These are phyloP conservation scores for Phytoseiulus persimilis DNA, from an alignment of 2,888 invertebrate species.

Conservation along the genomic window DNA sequence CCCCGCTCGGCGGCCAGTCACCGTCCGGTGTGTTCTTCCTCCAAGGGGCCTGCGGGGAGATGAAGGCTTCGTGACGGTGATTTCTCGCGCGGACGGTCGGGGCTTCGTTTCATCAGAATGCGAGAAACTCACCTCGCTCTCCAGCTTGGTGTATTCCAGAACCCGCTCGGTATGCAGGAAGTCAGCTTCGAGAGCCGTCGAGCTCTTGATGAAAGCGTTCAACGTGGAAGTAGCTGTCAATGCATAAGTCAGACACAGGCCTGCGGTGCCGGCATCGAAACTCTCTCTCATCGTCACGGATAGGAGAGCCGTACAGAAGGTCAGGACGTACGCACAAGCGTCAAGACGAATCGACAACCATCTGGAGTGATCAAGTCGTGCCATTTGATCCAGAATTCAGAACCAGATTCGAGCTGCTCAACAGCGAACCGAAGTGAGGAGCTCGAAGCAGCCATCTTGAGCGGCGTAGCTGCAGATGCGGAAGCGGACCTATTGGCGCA, in stretches of 20 bases:
- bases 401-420: neutral
- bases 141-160: constrained; percentile 7
- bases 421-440: neutral
- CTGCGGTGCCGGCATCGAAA: neutral
- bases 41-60: constrained; percentile 45
- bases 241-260: neutral
- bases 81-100: no score
- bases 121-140: constrained; percentile 49
- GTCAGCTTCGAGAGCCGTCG: constrained; percentile 23
- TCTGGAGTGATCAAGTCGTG: neutral
- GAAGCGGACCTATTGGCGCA: neutral
- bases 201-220: neutral
- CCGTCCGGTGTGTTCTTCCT: constrained; percentile 46
- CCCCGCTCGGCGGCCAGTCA: constrained; percentile 49
- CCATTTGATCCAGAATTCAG: neutral
- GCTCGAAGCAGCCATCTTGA: neutral
- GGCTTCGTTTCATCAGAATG: neutral
- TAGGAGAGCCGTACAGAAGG: neutral
- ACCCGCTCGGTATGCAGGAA: constrained; percentile 33
- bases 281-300: neutral
- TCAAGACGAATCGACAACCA: neutral
- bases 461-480: no score
- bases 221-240: constrained; percentile 12
- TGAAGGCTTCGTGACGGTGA: neutral
- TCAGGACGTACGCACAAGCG: neutral